phyloP scores from a whole-genome alignment of 2,113 vertebrate genomes.

The Girardinichthys multiradiatus region DNA sequence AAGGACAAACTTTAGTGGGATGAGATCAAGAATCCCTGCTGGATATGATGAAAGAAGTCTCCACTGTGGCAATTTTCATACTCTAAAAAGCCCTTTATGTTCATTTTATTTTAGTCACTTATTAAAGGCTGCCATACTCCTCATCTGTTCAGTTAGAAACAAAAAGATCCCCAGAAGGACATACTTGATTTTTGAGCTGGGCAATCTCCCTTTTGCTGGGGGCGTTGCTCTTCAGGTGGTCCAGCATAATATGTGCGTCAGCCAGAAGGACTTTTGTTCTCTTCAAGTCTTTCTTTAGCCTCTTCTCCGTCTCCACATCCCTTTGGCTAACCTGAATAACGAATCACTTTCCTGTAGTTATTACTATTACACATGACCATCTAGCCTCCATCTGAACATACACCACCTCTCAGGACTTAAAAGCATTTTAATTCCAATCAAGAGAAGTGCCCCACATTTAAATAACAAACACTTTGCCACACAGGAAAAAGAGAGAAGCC shows the following conservation, averaged over 20 bases:
- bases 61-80: background rate
- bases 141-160: background rate
- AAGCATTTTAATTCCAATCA: conserved; percentile 58
- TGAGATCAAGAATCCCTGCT: conserved; percentile 2
- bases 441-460: conserved; percentile 40
- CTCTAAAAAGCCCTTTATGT: background rate
- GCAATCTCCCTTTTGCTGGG: conserved; percentile 97
- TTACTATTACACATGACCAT: conserved; percentile 23
- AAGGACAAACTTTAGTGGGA: conserved; percentile 18
- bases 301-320: conserved; percentile 93
- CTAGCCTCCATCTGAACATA: conserved; percentile 29
- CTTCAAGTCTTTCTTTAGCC: conserved; percentile 93
- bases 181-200: conserved; percentile 96
- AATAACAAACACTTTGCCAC: conserved; percentile 31
- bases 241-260: conserved; percentile 96
- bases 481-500: conserved; percentile 31
- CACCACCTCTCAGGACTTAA: conserved; percentile 25
- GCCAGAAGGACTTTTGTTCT: conserved; percentile 95
- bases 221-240: conserved; percentile 94
- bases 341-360: conserved; percentile 33
- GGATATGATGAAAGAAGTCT: conserved; percentile 21
- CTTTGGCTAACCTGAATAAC: conserved; percentile 86
- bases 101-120: background rate
- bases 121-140: background rate
- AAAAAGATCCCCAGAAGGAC: background rate